phyloP scores from a whole-genome alignment of 2,113 vertebrate genomes.

The Amia ocellicauda region DNA sequence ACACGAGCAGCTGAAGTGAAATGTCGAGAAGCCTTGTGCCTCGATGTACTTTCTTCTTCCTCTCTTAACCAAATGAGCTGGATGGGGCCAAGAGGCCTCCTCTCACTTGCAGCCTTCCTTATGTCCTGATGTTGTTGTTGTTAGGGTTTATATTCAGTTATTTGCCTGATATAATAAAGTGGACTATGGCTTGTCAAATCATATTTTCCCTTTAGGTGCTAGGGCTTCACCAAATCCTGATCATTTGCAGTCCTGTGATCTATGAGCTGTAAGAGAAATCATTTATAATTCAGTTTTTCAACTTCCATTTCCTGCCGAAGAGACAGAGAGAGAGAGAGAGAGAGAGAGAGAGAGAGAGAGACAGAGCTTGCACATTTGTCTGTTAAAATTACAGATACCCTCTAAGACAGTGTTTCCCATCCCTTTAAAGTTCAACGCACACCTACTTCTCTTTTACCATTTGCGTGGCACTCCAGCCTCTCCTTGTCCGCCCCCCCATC shows the following conservation, averaged over 20 bases:
- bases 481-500: too few species aligned
- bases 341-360: not conserved
- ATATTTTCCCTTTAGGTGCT: not conserved
- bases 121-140: not conserved
- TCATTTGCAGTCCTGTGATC: slow-evolving; percentile 29
- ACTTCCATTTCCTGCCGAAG: slow-evolving; percentile 28
- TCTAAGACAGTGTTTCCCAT: too few species aligned
- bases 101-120: too few species aligned
- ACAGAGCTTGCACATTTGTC: too few species aligned
- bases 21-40: not conserved
- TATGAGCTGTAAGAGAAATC: slow-evolving; percentile 36
- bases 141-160: too few species aligned
- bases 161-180: not conserved
- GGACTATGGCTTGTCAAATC: not conserved
- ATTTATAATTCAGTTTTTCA: slow-evolving; percentile 41
- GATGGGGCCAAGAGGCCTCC: too few species aligned
- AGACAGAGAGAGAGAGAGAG: slow-evolving; percentile 11
- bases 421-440: too few species aligned
- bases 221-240: slow-evolving; percentile 32
- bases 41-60: not conserved
- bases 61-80: too few species aligned
- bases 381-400: too few species aligned
- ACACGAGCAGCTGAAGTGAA: not conserved
- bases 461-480: too few species aligned
- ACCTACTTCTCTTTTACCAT: too few species aligned